Conservation (phyloP, 2,888 invertebrate genomes). For the Himalopsyche japonica region DNA sequence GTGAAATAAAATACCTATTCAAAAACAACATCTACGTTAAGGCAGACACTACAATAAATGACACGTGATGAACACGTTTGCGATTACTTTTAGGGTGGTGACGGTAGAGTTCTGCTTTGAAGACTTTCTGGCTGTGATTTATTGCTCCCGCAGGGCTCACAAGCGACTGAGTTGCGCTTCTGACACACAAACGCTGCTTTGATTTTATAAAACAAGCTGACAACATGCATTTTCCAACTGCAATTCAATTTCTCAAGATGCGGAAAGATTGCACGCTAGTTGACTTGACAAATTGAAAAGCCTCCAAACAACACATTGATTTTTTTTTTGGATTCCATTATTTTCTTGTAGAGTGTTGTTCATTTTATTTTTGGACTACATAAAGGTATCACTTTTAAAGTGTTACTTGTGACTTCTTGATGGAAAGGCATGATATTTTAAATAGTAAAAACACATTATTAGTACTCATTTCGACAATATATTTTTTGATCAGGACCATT, state of each 20-base stretch:
- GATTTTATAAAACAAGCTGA: slow-evolving; percentile 8
- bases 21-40: too few relatives aligned
- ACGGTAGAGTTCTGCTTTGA: background rate
- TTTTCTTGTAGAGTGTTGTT: too few relatives aligned
- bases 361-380: too few relatives aligned
- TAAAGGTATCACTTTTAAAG: too few relatives aligned
- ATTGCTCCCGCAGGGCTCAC: background rate
- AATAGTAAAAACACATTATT: too few relatives aligned
- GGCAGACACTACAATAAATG: too few relatives aligned
- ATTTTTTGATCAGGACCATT: too few relatives aligned
- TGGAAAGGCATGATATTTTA: too few relatives aligned
- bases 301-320: background rate
- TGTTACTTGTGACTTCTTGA: too few relatives aligned
- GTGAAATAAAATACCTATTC: too few relatives aligned
- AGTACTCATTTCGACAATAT: too few relatives aligned
- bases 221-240: background rate
- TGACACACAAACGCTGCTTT: background rate
- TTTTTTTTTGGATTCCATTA: too few relatives aligned
- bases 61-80: background rate
- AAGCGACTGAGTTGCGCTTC: background rate
- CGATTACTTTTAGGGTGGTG: background rate
- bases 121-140: background rate
- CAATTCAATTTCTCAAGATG: background rate
- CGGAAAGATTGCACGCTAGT: background rate
- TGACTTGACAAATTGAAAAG: background rate